Percentiles rank a stretch among this genome's conserved stretches.
Conservation (phyloP, 1,140 invertebrate genomes). For the Sycobia sp. region DNA sequence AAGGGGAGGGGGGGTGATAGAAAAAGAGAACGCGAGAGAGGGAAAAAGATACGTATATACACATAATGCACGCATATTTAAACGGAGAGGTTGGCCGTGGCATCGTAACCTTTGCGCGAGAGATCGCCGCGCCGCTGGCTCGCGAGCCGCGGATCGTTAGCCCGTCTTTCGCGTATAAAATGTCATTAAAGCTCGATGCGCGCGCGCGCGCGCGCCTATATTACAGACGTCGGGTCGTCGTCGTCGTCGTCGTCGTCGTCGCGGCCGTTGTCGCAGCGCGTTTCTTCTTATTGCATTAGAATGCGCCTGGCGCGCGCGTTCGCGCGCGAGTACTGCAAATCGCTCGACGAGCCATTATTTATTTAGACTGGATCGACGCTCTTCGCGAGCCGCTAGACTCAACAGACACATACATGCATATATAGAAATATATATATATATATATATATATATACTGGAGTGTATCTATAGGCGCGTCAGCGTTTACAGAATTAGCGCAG, state of each 20-base stretch:
- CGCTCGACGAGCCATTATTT: slow-evolving; percentile 31
- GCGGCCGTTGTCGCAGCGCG: too few species aligned
- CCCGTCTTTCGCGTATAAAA: slow-evolving; percentile 35
- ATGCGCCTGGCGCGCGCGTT: not conserved
- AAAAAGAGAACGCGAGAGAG: not conserved
- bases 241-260: too few species aligned
- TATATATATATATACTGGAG: too few species aligned
- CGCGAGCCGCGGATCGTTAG: slow-evolving; percentile 6
- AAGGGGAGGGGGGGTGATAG: not conserved
- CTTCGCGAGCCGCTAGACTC: not conserved
- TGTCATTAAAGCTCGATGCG: too few species aligned
- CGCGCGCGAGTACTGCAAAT: not conserved
- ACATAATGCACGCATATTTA: slow-evolving; percentile 30
- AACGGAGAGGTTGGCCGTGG: slow-evolving; percentile 45
- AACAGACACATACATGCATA: not conserved
- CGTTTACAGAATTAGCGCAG: too few species aligned
- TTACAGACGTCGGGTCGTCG: too few species aligned
- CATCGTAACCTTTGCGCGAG: slow-evolving; percentile 44
- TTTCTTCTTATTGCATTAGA: slow-evolving; percentile 25
- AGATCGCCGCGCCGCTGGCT: slow-evolving; percentile 7
- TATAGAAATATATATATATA: too few species aligned
- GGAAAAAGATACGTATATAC: slow-evolving; percentile 7
- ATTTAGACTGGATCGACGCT: slow-evolving; percentile 37
- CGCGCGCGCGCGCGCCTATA: too few species aligned
- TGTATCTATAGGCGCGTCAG: too few species aligned